Conservation (phyloP, 2,888 invertebrate genomes). For the Scaptomyza caliginosa region DNA sequence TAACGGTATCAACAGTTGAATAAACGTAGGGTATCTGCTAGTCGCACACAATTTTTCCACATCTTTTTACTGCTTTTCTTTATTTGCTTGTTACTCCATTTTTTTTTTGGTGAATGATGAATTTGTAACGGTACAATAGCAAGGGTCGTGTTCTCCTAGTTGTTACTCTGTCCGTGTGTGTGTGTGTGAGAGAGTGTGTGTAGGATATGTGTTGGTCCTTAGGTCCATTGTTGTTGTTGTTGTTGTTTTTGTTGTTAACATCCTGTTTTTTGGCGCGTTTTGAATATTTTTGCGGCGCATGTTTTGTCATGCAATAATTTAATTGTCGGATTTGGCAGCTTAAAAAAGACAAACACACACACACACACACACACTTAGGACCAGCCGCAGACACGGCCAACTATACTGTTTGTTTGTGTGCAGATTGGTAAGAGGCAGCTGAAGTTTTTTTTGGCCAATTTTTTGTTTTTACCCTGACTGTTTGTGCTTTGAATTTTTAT, state of each 20-base stretch:
- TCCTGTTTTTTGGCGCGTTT: slow-evolving; percentile 78
- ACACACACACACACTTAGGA: neutral
- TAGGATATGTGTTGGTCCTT: slow-evolving; percentile 21
- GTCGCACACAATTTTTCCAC: neutral
- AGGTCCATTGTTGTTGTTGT: slow-evolving; percentile 58
- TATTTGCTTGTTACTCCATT: slow-evolving; percentile 22
- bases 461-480: slow-evolving; percentile 25
- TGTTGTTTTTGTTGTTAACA: too few relatives aligned
- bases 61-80: neutral
- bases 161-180: slow-evolving; percentile 29
- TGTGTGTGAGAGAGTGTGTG: slow-evolving; percentile 2
- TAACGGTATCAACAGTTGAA: too few relatives aligned
- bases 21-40: neutral
- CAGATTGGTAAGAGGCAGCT: slow-evolving; percentile 11
- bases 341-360: slow-evolving; percentile 48
- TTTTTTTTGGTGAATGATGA: slow-evolving; percentile 57
- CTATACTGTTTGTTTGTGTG: slow-evolving; percentile 19
- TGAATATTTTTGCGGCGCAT: slow-evolving; percentile 78
- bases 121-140: slow-evolving; percentile 50
- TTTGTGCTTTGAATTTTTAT: slow-evolving; percentile 54
- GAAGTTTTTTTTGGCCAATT: slow-evolving; percentile 7
- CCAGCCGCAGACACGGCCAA: slow-evolving; percentile 20
- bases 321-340: slow-evolving; percentile 80
- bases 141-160: slow-evolving; percentile 18
- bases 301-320: slow-evolving; percentile 80